Evolutionary conservation across 92 coral and sea anemone species (phyloP), one percentile per base, ranked within the genome.

Genomic region (Pocillopora grandis): DNA sequence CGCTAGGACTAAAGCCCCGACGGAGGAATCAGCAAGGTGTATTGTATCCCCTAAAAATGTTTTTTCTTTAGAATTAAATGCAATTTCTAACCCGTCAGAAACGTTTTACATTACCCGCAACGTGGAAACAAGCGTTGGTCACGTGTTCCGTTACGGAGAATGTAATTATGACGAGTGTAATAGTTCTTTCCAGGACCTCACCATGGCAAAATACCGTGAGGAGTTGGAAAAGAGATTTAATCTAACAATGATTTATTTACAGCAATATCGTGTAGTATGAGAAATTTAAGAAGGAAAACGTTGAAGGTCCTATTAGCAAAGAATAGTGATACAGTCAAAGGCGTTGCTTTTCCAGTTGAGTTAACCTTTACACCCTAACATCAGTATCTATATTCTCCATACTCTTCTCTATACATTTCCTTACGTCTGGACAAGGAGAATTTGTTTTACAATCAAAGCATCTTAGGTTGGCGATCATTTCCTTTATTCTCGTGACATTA

Each of bases 151-250:
- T 20, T 87, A 76, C 35, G 83, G 62, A 1, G 68, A 80, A 72
- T 87, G 90, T 49, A 21, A 64, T 14, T 27, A 55, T 5, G 73
- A 57, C 1, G 80, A 86, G 61, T 27, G 90, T 52, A 18, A 10
- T 3, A 66, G 65, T 23, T 58, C 62, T 55, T 17, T 23, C 62
- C 76, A 55, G 75, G 90, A 87, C 76, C 66, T 58, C 55, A 75
- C 90, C 19, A 72, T 74, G 86, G 57, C 8, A 36, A 87, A 64
- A 72, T 87, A 87, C 74, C 80, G 86, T 11, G 76, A 80, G n/a
- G 82, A 72, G 27, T 72, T 87, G 35, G 73, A 75, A 58, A 80
- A 5, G 65, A 80, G 62, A 58, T 82, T 76, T 35, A 82, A 87
- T 18, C 60, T 52, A 27, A 80, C 76, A 23, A 33, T 87, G 70